A percentile compares a stretch with the other conserved stretches of the same genome.
Conservation (phyloP, 2,113 vertebrate species). For the Pholis gunnellus region DNA sequence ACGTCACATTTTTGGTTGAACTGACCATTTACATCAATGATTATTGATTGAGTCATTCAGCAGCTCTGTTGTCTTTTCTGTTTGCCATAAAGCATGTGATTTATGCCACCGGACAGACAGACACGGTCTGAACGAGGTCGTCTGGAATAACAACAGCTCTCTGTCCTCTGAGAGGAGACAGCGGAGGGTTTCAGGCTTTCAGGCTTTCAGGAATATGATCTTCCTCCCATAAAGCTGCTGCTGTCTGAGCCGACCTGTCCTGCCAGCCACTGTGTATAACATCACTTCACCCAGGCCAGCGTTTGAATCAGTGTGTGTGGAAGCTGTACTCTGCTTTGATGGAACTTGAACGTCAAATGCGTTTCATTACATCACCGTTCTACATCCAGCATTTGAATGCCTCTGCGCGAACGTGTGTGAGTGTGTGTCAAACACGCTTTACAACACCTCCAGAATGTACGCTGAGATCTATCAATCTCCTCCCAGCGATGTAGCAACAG, state of each 20-base stretch:
- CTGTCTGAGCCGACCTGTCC: constrained; percentile 42
- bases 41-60: constrained; percentile 9
- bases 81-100: neutral
- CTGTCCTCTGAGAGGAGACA: constrained; percentile 63
- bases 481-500: constrained; percentile 22
- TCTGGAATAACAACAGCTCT: constrained; percentile 58
- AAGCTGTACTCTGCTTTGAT: constrained; percentile 2
- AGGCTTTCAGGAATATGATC: constrained; percentile 51
- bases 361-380: constrained; percentile 32
- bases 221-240: constrained; percentile 48
- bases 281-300: constrained; percentile 33
- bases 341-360: constrained; percentile 35
- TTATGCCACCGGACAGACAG: constrained; percentile 26
- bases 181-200: constrained; percentile 35
- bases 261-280: constrained; percentile 49
- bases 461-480: constrained; percentile 18
- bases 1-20: constrained; percentile 5
- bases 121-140: constrained; percentile 1
- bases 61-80: neutral
- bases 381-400: constrained; percentile 11
- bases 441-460: neutral
- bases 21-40: neutral
- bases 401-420: neutral
- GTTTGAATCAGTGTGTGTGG: constrained; percentile 26
- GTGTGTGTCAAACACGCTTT: constrained; percentile 1